Evolutionary conservation across 1,140 invertebrate species (phyloP), one percentile per base, ranked within the genome.

Genomic region (Rhopalosiphum maidis): DNA sequence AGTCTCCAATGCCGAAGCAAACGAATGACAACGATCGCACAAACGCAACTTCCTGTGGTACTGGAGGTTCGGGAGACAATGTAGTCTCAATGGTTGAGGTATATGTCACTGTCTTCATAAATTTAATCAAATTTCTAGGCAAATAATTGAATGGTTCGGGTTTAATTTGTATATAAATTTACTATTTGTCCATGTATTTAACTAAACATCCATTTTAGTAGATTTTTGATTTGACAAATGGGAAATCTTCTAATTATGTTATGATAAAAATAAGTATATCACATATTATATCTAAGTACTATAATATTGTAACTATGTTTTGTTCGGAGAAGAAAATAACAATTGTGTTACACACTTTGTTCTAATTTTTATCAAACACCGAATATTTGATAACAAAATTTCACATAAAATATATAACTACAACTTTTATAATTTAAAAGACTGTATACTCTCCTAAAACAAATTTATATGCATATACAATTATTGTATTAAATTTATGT

Each of bases 1-100:
- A 94, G 43, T 93, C 91, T 22, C 77, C 82, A 2, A 86, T 93
- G 82, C 91, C 91, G 7, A 93, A 86, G 21, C 9, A 22, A 2
- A 55, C 25, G 1, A 83, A 54, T 43, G 48, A 85, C 0, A 46
- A 92, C 23, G 68, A n/a, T 54, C 91, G 77, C 15, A 18, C 21
- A 77, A 93, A 37, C 15, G 6, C 22, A 8, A 46, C n/a, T 30
- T 41, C 82, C 15, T 51, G 68, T 8, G 51, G 68, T 51, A 68
- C 22, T n/a, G 55, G 68, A 41, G 8, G 35, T 54, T 55, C 68
- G 5, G 46, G 23, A 54, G 91, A 93, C 41, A 86, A 86, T 54
- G 0, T 30, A 2, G 77, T 11, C 18, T 93, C 91, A 5, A 86
- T 60, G 37, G 48, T 37, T 55, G 91, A 93, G 48, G 91, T 93